Conservation (phyloP, 1,140 invertebrate genomes). For the Eumeta japonica region DNA sequence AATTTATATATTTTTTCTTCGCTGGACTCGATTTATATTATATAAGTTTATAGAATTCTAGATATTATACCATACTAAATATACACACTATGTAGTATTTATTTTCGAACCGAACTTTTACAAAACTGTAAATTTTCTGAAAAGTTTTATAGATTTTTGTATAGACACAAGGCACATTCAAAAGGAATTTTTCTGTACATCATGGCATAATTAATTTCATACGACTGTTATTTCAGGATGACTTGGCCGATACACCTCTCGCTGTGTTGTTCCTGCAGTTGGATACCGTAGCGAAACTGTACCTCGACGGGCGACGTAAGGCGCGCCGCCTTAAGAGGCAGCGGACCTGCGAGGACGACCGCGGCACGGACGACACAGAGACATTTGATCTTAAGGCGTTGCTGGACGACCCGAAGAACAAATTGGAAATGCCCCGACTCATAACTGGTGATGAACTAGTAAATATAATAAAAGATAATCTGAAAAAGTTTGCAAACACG, state of each 20-base stretch:
- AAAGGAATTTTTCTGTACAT: no score
- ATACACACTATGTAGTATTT: no score
- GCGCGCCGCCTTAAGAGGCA: conserved; percentile 39
- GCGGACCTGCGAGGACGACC: conserved; percentile 16
- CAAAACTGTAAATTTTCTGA: no score
- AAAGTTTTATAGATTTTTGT: no score
- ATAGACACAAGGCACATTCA: no score
- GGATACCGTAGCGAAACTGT: conserved; percentile 39
- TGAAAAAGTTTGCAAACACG: conserved; percentile 22
- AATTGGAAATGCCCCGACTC: conserved; percentile 25
- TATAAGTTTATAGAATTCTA: no score
- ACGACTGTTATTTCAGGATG: conserved; percentile 50
- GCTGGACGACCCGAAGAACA: conserved; percentile 28
- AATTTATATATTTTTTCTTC: no score
- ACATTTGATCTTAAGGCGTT: conserved; percentile 27
- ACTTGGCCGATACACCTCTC: conserved; percentile 46
- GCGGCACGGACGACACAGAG: background rate
- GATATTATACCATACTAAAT: no score
- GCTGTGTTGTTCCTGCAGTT: conserved; percentile 48
- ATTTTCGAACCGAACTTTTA: no score
- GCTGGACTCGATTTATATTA: no score
- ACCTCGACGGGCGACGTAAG: conserved; percentile 40
- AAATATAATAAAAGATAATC: conserved; percentile 38
- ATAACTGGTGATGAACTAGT: conserved; percentile 31
- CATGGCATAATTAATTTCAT: no score